These are phyloP conservation scores for Yponomeuta sedellus DNA, from an alignment of 2,888 invertebrate genomes.

Conservation along the genomic window DNA sequence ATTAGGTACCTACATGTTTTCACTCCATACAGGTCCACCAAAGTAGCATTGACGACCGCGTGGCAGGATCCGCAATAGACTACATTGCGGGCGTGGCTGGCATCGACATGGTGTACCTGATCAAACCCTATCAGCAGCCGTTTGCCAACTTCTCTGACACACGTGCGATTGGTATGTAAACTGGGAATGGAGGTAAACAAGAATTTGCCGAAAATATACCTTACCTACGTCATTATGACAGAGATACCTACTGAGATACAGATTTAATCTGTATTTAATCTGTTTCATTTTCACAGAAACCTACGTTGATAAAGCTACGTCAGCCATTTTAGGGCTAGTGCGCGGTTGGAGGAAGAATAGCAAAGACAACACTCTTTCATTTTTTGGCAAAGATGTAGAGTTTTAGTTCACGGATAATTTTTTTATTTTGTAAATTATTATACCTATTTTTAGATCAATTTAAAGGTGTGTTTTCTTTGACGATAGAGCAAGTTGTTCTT, in stretches of 20 bases:
- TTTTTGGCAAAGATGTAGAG: conserved; percentile 61
- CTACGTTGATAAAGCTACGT: conserved; percentile 49
- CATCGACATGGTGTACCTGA: conserved; percentile 55
- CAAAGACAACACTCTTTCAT: conserved; percentile 58
- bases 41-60: conserved; percentile 52
- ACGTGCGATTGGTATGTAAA: conserved; percentile 37
- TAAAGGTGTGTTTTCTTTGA: not conserved
- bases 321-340: conserved; percentile 50
- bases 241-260: no score
- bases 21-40: conserved; percentile 48
- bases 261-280: no score
- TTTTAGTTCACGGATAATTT: conserved; percentile 33
- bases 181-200: not conserved
- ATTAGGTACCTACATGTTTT: not conserved
- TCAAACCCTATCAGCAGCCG: conserved; percentile 55
- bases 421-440: conserved; percentile 15
- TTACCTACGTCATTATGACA: no score
- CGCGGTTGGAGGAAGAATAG: conserved; percentile 66
- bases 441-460: not conserved
- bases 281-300: conserved; percentile 34
- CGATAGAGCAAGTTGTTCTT: no score
- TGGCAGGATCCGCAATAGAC: conserved; percentile 60
- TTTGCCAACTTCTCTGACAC: conserved; percentile 46
- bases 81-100: conserved; percentile 61
- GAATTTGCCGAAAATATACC: no score